Conservation (phyloP, 2,113 vertebrate genomes). For the Archilochus colubris region DNA sequence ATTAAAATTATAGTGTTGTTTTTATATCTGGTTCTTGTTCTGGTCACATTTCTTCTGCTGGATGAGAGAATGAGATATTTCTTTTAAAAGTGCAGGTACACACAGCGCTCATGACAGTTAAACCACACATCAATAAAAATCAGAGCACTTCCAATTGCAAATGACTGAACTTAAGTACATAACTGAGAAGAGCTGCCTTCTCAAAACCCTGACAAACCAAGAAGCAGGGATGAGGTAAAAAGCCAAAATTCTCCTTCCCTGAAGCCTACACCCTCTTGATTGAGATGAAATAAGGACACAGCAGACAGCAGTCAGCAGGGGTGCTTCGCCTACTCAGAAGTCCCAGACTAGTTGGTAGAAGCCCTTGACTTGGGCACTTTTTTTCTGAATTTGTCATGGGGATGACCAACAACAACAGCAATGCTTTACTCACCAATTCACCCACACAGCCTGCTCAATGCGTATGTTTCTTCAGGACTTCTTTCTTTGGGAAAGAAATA, state of each 20-base stretch:
- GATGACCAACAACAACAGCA: background rate
- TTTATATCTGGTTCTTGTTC: background rate
- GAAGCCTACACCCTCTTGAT: background rate
- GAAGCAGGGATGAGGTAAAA: background rate
- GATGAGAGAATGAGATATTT: background rate
- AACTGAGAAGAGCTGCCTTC: background rate
- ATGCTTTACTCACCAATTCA: background rate
- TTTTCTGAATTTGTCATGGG: background rate
- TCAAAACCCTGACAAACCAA: background rate
- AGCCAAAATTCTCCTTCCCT: background rate
- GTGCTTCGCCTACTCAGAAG: background rate
- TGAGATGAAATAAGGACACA: background rate
- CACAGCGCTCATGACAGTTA: background rate
- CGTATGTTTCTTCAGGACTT: rapidly evolving
- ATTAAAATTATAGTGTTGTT: background rate
- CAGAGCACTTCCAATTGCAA: background rate
- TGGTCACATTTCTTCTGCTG: background rate
- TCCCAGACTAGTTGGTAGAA: background rate
- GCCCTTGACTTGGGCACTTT: rapidly evolving
- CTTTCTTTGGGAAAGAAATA: background rate
- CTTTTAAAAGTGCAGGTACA: background rate
- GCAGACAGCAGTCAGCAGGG: background rate
- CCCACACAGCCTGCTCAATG: background rate
- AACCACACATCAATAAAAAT: background rate
- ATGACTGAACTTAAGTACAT: background rate